Evolutionary conservation across 1,140 invertebrate genomes (phyloP).

Genomic region (Leptinotarsa texana): DNA sequence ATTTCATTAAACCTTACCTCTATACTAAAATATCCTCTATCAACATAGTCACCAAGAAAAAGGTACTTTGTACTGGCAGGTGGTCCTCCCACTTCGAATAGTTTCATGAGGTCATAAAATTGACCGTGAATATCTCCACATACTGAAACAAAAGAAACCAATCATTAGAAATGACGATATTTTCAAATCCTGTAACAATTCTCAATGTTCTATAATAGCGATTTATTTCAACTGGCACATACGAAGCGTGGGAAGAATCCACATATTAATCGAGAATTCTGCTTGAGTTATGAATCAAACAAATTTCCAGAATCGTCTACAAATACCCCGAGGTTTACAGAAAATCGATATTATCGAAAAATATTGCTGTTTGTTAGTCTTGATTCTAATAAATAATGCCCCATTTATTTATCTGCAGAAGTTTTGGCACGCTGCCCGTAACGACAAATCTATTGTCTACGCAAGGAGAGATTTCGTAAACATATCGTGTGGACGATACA

Average conservation of each 20-base stretch:
- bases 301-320: too few relatives aligned
- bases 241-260: too few relatives aligned
- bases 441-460: neutral
- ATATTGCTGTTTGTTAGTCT: neutral
- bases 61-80: constrained; percentile 99
- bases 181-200: too few relatives aligned
- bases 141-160: constrained; percentile 67
- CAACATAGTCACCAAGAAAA: constrained; percentile 99
- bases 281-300: too few relatives aligned
- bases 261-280: too few relatives aligned
- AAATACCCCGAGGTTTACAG: too few relatives aligned
- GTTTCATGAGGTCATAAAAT: constrained; percentile 99
- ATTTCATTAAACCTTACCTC: constrained; percentile 70
- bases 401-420: neutral
- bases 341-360: too few relatives aligned
- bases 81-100: constrained; percentile 99
- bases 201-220: too few relatives aligned
- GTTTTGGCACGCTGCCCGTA: neutral
- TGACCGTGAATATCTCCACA: constrained; percentile 99
- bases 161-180: neutral
- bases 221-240: too few relatives aligned
- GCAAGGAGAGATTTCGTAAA: neutral
- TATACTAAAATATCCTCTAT: constrained; percentile 99
- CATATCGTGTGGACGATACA: too few relatives aligned
- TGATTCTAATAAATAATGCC: neutral